Conservation (phyloP, 2,113 vertebrate species). For the Excalfactoria chinensis region DNA sequence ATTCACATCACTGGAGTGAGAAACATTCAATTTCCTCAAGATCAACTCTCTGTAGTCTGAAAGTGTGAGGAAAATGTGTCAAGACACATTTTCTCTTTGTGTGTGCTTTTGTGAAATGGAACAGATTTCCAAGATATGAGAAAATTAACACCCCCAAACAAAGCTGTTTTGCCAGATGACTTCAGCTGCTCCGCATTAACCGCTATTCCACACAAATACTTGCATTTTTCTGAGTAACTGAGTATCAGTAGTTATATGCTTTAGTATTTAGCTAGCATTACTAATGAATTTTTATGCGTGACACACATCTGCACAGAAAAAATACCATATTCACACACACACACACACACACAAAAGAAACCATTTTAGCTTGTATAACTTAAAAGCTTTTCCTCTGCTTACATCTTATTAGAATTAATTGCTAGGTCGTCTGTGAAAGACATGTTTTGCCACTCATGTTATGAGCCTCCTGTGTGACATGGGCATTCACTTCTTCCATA, state of each 20-base stretch:
- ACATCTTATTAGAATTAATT: background rate
- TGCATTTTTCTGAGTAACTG: background rate
- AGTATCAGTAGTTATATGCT: background rate
- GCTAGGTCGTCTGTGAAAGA: background rate
- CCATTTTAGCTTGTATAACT: background rate
- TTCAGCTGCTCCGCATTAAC: constrained; percentile 13
- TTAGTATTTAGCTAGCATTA: constrained; percentile 1
- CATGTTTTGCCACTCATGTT: background rate
- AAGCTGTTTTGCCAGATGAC: constrained; percentile 1
- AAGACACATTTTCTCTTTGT: background rate
- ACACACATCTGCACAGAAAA: background rate
- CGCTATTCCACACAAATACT: background rate
- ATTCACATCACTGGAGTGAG: background rate
- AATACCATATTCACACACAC: background rate
- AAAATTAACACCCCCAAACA: background rate
- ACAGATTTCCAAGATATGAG: background rate
- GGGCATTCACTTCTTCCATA: background rate
- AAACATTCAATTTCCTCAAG: background rate
- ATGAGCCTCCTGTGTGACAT: background rate
- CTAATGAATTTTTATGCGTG: background rate
- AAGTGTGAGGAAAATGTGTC: constrained; percentile 12
- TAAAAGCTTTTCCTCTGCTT: background rate
- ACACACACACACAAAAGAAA: background rate
- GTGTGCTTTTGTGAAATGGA: constrained; percentile 30
- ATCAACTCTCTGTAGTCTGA: background rate